These are phyloP conservation scores for Columbina picui DNA, from an alignment of 2,113 vertebrate species.

Conservation along the genomic window DNA sequence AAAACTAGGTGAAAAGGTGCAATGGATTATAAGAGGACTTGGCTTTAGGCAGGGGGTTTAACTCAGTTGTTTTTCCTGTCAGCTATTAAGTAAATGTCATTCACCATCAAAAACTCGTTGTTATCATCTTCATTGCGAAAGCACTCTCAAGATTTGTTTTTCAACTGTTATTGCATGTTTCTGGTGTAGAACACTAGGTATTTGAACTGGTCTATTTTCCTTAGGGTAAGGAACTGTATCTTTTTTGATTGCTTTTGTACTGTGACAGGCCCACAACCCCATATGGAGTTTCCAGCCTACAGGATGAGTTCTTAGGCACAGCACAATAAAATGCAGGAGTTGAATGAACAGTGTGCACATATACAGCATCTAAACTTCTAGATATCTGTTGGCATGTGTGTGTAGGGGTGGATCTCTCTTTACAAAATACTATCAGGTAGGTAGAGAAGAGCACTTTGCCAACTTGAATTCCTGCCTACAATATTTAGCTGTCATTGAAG, in stretches of 20 bases:
- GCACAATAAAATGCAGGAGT: too few species aligned
- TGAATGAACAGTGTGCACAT: too few species aligned
- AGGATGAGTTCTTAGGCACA: background rate
- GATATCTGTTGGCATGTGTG: background rate
- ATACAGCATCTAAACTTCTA: background rate
- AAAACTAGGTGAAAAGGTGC: background rate
- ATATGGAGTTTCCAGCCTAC: background rate
- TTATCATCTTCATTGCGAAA: background rate
- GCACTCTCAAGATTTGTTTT: background rate
- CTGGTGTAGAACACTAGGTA: background rate
- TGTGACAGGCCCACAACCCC: rapidly evolving
- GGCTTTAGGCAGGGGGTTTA: background rate
- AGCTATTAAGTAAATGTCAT: background rate
- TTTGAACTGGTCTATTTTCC: background rate
- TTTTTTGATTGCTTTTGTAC: background rate
- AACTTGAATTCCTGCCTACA: background rate
- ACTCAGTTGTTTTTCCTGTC: background rate
- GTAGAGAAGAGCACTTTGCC: background rate
- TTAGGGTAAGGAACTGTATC: background rate
- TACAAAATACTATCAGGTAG: background rate
- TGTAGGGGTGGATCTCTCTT: too few species aligned
- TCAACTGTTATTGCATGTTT: background rate
- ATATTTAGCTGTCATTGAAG: background rate
- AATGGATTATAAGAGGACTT: background rate
- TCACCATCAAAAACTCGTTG: background rate